phyloP scores from a whole-genome alignment of 92 coral and sea anemone genomes.

The Porites cylindrica region DNA sequence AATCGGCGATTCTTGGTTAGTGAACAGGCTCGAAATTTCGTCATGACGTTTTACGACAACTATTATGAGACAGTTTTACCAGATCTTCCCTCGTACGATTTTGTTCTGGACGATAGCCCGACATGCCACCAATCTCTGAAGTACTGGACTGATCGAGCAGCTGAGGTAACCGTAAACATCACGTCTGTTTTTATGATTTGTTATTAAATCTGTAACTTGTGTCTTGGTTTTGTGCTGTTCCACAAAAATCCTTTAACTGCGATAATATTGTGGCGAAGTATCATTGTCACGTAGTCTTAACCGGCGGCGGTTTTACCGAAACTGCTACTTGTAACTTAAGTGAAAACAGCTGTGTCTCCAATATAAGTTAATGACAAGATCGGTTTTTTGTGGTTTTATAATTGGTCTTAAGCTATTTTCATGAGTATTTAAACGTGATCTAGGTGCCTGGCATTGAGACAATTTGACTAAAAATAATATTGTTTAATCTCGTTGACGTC shows the following conservation, averaged over 20 bases:
- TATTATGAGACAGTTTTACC: constrained; percentile 60
- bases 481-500: not conserved
- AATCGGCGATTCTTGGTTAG: not conserved
- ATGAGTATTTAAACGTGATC: too few species aligned
- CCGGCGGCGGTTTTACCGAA: too few species aligned
- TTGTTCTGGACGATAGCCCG: constrained; percentile 93
- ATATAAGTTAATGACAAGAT: too few species aligned
- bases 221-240: not conserved
- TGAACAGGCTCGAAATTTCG: not conserved
- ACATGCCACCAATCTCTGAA: constrained; percentile 88
- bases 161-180: constrained; percentile 67
- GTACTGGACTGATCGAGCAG: constrained; percentile 94
- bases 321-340: too few species aligned
- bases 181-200: not conserved
- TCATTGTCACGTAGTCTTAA: too few species aligned
- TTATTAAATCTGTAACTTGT: not conserved
- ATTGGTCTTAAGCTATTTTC: too few species aligned
- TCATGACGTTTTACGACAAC: constrained; percentile 93
- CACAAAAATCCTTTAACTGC: not conserved
- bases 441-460: not conserved
- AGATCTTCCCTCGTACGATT: constrained; percentile 83
- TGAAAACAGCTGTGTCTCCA: too few species aligned
- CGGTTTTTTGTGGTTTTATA: too few species aligned
- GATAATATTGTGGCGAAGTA: too few species aligned
- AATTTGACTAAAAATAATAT: not conserved